Evolutionary conservation across 2,888 invertebrate species (phyloP).

Genomic region (Trimorus sp.): DNA sequence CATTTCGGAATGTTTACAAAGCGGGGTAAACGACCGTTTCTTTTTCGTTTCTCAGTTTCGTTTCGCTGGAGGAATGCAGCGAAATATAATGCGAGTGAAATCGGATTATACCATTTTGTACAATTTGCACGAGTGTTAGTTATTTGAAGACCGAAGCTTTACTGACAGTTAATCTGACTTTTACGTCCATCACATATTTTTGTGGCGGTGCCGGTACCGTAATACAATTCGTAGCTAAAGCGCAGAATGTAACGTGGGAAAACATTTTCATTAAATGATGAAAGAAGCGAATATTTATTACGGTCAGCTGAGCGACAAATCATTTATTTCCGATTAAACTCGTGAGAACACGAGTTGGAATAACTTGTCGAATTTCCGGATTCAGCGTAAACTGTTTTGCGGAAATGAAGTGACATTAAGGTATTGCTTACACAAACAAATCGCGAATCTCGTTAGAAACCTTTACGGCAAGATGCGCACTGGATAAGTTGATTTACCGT

Average conservation of each 20-base stretch:
- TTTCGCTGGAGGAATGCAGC: neutral
- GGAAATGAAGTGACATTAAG: constrained; percentile 3
- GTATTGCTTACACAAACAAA: constrained; percentile 8
- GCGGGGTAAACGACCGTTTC: neutral
- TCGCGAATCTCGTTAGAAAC: constrained; percentile 9
- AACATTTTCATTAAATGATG: neutral
- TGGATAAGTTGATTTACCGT: constrained; percentile 11
- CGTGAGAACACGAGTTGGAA: too few species aligned
- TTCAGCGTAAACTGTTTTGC: neutral
- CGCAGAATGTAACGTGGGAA: too few species aligned
- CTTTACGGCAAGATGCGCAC: neutral
- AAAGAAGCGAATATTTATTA: neutral
- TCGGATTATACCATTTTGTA: constrained; percentile 16
- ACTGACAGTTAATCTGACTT: constrained; percentile 10
- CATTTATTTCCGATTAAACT: neutral
- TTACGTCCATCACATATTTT: neutral
- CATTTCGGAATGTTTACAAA: constrained; percentile 1
- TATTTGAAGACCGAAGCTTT: constrained; percentile 7
- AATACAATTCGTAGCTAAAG: too few species aligned
- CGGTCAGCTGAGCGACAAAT: neutral
- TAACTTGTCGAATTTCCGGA: neutral
- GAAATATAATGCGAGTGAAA: constrained; percentile 4
- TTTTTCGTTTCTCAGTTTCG: neutral
- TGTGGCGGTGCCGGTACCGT: too few species aligned
- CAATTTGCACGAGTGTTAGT: constrained; percentile 7